Evolutionary conservation across 2,113 vertebrate species (phyloP).

Genomic region (Neogale vison): DNA sequence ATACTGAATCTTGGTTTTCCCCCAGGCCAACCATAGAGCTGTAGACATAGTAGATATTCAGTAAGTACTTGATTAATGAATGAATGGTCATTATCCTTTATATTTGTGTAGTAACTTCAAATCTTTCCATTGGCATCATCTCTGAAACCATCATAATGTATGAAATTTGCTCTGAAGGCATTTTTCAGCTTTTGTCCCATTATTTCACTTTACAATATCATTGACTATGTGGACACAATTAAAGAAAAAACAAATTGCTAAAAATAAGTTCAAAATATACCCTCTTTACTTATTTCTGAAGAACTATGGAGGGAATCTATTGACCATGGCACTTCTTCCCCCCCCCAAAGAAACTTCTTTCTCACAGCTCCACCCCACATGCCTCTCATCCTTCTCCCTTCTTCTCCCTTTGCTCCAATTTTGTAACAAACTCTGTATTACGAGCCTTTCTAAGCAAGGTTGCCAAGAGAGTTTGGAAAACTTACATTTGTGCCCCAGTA

Average conservation of each 20-base stretch:
- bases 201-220: too few species aligned
- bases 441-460: not conserved
- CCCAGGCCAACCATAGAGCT: not conserved
- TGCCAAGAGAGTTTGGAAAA: not conserved
- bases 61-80: not conserved
- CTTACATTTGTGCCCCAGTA: not conserved
- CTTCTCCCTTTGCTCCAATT: not conserved
- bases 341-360: not conserved
- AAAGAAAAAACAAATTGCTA: not conserved
- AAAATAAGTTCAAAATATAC: not conserved
- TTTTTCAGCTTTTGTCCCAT: constrained; percentile 12
- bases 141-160: not conserved
- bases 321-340: not conserved
- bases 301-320: not conserved
- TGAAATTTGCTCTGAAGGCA: not conserved
- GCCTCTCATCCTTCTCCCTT: not conserved
- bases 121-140: not conserved
- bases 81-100: not conserved
- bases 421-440: not conserved
- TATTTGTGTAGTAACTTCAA: not conserved
- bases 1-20: not conserved
- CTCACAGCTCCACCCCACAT: not conserved
- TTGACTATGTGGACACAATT: not conserved
- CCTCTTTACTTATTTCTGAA: not conserved
- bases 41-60: not conserved